Conservation (phyloP, 2,113 vertebrate genomes). For the Madoqua kirkii region DNA sequence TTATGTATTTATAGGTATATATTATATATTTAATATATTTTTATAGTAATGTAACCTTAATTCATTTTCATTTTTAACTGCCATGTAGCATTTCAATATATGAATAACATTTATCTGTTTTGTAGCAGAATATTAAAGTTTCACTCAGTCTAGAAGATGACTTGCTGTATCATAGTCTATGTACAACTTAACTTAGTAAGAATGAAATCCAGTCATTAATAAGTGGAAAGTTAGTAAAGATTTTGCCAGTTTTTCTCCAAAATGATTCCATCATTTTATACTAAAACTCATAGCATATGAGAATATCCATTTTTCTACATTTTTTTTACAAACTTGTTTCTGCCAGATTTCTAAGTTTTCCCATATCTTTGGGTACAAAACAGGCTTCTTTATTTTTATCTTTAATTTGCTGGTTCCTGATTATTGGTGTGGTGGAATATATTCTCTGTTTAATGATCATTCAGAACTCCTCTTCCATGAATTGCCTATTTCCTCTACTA, state of each 20-base stretch:
- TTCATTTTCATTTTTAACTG: conserved; percentile 5
- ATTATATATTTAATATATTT: neutral
- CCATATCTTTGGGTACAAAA: neutral
- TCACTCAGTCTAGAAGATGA: neutral
- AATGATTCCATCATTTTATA: neutral
- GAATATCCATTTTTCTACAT: neutral
- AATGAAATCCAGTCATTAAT: neutral
- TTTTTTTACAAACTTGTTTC: neutral
- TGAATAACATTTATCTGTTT: neutral
- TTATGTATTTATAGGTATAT: neutral
- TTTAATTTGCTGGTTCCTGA: conserved; percentile 6
- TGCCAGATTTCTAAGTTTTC: conserved; percentile 21
- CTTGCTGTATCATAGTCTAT: neutral
- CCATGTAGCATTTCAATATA: neutral
- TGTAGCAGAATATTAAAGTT: neutral
- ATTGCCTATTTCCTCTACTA: neutral
- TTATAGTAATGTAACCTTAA: neutral
- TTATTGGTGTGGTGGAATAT: neutral
- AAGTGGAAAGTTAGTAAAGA: neutral
- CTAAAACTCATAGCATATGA: neutral
- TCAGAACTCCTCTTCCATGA: neutral
- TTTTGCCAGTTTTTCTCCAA: neutral
- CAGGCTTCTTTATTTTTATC: neutral
- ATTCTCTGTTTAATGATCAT: neutral
- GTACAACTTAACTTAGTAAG: neutral